phyloP scores from a whole-genome alignment of 2,888 invertebrate genomes.

The Alcis repandata region DNA sequence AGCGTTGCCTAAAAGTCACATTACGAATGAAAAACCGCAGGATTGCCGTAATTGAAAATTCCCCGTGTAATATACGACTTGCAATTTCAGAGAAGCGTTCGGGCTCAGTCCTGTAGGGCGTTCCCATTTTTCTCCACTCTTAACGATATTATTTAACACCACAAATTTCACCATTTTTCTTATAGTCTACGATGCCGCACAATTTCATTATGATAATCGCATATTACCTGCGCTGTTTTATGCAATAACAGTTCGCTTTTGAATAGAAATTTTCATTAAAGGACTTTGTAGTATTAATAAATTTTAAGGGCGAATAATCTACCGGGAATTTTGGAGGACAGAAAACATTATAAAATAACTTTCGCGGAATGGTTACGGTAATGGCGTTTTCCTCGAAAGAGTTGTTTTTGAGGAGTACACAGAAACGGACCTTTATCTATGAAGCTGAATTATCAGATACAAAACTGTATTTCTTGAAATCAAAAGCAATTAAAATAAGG shows the following conservation, averaged over 20 bases:
- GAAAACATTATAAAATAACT: slow-evolving; percentile 45
- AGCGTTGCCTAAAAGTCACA: slow-evolving; percentile 82
- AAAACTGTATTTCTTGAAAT: too few relatives aligned
- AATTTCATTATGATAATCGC: slow-evolving; percentile 85
- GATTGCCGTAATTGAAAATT: slow-evolving; percentile 86
- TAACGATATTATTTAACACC: slow-evolving; percentile 85
- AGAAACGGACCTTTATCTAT: slow-evolving; percentile 29
- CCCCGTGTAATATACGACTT: slow-evolving; percentile 84
- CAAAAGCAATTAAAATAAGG: too few relatives aligned
- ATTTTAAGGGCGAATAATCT: slow-evolving; percentile 46
- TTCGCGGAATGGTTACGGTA: slow-evolving; percentile 48
- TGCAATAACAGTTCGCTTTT: slow-evolving; percentile 61
- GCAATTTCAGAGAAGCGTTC: slow-evolving; percentile 79
- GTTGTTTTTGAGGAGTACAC: slow-evolving; percentile 23
- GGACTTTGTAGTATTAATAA: slow-evolving; percentile 47
- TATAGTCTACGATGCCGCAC: slow-evolving; percentile 69
- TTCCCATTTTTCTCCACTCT: slow-evolving; percentile 80
- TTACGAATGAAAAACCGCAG: slow-evolving; percentile 86
- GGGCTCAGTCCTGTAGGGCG: slow-evolving; percentile 71
- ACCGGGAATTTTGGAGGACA: slow-evolving; percentile 28
- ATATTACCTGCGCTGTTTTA: slow-evolving; percentile 69
- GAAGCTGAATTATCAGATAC: slow-evolving; percentile 19
- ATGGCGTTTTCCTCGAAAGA: slow-evolving; percentile 42
- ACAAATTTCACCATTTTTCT: slow-evolving; percentile 84
- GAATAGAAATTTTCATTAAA: slow-evolving; percentile 60